phyloP scores from a whole-genome alignment of 2,888 invertebrate species.

The Tinea semifulvella region DNA sequence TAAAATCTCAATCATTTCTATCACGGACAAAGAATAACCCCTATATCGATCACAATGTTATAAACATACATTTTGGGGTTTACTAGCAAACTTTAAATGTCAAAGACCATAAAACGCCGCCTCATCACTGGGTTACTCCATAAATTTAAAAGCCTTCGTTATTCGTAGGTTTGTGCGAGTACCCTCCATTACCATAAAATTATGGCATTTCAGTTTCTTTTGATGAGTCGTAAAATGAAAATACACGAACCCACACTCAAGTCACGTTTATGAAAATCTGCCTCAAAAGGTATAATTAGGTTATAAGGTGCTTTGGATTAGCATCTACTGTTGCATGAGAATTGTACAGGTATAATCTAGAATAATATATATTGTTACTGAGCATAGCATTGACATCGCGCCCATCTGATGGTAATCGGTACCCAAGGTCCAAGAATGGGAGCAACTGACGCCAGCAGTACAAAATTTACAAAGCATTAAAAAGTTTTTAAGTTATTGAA shows the following conservation, averaged over 20 bases:
- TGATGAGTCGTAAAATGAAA: slow-evolving; percentile 58
- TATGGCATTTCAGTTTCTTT: slow-evolving; percentile 61
- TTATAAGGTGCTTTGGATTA: slow-evolving; percentile 1
- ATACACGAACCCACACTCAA: slow-evolving; percentile 35
- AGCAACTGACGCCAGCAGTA: too few relatives aligned
- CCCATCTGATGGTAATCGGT: too few relatives aligned
- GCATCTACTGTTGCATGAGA: too few relatives aligned
- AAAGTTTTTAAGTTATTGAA: too few relatives aligned
- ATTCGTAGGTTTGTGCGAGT: slow-evolving; percentile 39
- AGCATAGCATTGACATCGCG: too few relatives aligned
- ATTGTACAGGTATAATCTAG: too few relatives aligned
- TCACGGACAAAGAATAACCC: too few relatives aligned
- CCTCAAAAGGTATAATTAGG: slow-evolving; percentile 13
- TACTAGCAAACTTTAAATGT: slow-evolving; percentile 28
- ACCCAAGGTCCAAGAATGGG: too few relatives aligned
- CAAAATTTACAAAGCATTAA: too few relatives aligned
- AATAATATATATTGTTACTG: too few relatives aligned
- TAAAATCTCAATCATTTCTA: too few relatives aligned
- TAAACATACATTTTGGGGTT: slow-evolving; percentile 3
- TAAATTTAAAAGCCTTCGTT: slow-evolving; percentile 60
- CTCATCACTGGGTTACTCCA: slow-evolving; percentile 45
- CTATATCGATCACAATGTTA: too few relatives aligned
- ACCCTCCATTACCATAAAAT: slow-evolving; percentile 62
- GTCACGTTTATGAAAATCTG: slow-evolving; percentile 14
- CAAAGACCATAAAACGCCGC: slow-evolving; percentile 43